Conservation (phyloP, 1,140 invertebrate species). For the Dendrolimus kikuchii region DNA sequence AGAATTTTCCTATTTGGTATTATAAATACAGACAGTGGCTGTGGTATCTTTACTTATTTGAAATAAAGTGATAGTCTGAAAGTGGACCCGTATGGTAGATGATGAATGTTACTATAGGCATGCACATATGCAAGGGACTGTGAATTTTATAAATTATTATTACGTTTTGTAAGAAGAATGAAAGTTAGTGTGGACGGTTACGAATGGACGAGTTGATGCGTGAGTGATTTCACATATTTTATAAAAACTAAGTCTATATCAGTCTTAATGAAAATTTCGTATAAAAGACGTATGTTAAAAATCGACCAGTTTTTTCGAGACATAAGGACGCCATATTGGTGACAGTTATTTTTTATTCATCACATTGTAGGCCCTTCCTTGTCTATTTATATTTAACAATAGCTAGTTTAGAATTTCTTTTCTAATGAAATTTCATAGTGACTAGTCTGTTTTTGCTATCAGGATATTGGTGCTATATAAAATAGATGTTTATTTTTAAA, state of each 20-base stretch:
- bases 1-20: constrained; percentile 71
- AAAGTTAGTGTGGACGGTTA: constrained; percentile 40
- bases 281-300: constrained; percentile 45
- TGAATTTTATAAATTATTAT: constrained; percentile 69
- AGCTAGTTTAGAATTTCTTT: too few relatives aligned
- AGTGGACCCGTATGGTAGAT: constrained; percentile 44
- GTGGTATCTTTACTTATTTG: constrained; percentile 70
- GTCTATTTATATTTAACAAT: constrained; percentile 3
- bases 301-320: constrained; percentile 49
- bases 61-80: constrained; percentile 50
- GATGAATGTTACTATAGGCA: constrained; percentile 69
- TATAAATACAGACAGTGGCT: constrained; percentile 71
- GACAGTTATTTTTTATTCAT: constrained; percentile 51
- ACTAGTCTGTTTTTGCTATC: too few relatives aligned
- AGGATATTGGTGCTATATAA: too few relatives aligned
- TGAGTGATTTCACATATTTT: constrained; percentile 55
- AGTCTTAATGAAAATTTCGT: constrained; percentile 47
- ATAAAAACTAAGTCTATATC: constrained; percentile 55
- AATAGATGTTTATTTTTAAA: too few relatives aligned
- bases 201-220: constrained; percentile 31
- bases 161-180: constrained; percentile 60
- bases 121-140: constrained; percentile 70
- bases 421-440: too few relatives aligned
- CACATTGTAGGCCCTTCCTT: constrained; percentile 12
- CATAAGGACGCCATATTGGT: constrained; percentile 66